A percentile compares a stretch with the other conserved stretches of the same genome.
phyloP scores from a whole-genome alignment of 2,888 invertebrate species.

The Mellilla xanthometata region DNA sequence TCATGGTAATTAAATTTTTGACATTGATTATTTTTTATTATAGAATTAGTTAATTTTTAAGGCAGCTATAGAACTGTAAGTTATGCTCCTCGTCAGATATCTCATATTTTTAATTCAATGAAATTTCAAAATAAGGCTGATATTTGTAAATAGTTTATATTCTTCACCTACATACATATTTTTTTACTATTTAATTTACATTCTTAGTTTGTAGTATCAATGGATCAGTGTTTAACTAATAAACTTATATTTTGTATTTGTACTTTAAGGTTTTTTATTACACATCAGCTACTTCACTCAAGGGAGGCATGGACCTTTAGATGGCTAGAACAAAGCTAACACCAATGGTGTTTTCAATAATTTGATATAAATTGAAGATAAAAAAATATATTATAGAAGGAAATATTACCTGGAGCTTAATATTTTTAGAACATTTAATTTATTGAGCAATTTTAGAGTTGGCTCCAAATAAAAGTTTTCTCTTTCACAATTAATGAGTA shows the following conservation, averaged over 20 bases:
- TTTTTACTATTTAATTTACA: slow-evolving; percentile 35
- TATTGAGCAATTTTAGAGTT: no score
- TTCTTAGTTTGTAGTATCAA: slow-evolving; percentile 12
- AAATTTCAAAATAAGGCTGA: slow-evolving; percentile 69
- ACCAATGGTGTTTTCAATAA: no score
- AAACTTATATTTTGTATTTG: slow-evolving; percentile 23
- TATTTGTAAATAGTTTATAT: slow-evolving; percentile 63
- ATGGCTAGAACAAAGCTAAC: no score
- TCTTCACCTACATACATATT: slow-evolving; percentile 36
- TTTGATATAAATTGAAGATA: no score
- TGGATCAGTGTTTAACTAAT: slow-evolving; percentile 20
- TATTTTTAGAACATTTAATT: no score
- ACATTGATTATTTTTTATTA: background rate
- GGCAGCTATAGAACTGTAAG: slow-evolving; percentile 24
- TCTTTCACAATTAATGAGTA: no score
- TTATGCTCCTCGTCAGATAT: slow-evolving; percentile 32
- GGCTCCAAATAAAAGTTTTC: no score
- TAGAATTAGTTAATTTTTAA: background rate
- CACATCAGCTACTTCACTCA: background rate
- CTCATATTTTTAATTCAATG: slow-evolving; percentile 28
- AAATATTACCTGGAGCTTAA: no score
- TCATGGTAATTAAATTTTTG: background rate
- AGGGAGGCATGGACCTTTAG: no score
- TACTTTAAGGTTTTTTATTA: background rate
- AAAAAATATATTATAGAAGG: no score